Percentiles rank a stretch among this genome's conserved stretches.
These are phyloP conservation scores for Myrmophylax atrothorax DNA, from an alignment of 2,113 vertebrate species.

Conservation along the genomic window DNA sequence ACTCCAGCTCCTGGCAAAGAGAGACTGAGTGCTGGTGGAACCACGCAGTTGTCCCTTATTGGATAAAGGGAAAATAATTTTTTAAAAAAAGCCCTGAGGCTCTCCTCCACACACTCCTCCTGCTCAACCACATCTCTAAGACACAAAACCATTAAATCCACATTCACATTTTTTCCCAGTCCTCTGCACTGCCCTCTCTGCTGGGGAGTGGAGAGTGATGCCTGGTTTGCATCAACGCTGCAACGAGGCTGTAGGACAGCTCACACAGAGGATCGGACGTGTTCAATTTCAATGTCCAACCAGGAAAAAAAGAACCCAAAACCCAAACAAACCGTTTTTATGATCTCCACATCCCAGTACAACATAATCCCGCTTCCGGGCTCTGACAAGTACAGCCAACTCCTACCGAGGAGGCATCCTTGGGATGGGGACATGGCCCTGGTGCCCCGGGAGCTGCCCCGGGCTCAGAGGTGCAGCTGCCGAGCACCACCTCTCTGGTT, in stretches of 20 bases:
- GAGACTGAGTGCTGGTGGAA: neutral
- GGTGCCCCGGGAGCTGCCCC: neutral
- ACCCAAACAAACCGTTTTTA: slow-evolving; percentile 23
- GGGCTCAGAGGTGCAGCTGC: neutral
- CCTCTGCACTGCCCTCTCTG: slow-evolving; percentile 28
- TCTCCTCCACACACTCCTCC: neutral
- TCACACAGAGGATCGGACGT: neutral
- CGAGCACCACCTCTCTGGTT: neutral
- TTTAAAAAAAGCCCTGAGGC: neutral
- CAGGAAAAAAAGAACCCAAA: neutral
- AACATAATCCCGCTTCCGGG: neutral
- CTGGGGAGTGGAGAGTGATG: neutral
- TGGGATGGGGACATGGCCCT: neutral
- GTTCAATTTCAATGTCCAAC: slow-evolving; percentile 54
- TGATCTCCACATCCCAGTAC: neutral
- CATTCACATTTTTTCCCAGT: slow-evolving; percentile 1
- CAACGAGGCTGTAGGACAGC: neutral
- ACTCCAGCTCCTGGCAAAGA: neutral
- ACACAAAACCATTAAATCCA: slow-evolving; percentile 42
- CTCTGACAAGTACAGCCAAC: neutral
- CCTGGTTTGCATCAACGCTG: slow-evolving; percentile 58
- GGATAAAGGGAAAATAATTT: neutral
- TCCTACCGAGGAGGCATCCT: neutral
- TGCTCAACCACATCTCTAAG: neutral
- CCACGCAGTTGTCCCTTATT: neutral